Percentiles rank a stretch among this genome's conserved stretches.
Evolutionary conservation across 1,140 invertebrate genomes (phyloP).

Genomic region (Ptiloglossa arizonensis): DNA sequence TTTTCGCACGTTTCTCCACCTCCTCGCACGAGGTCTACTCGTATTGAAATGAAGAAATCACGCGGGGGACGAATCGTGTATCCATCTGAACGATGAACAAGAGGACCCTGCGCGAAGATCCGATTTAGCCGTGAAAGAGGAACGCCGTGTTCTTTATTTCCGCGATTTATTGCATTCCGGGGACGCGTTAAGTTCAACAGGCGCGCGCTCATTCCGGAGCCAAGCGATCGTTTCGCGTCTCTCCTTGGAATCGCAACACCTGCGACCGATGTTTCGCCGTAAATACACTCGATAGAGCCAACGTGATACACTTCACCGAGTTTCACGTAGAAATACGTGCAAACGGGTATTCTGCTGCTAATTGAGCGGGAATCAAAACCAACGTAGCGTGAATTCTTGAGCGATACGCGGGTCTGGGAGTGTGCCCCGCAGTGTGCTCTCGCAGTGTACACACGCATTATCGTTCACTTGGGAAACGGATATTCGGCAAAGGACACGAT

Average conservation of each 20-base stretch:
- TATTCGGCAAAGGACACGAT: not conserved
- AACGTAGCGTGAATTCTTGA: slow-evolving; percentile 39
- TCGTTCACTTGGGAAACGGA: not conserved
- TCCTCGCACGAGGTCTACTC: too few species aligned
- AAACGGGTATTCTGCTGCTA: slow-evolving; percentile 6
- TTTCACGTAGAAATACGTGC: not conserved
- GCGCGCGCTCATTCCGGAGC: not conserved
- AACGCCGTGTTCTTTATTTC: not conserved
- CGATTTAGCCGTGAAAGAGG: slow-evolving; percentile 3
- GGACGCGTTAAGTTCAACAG: not conserved
- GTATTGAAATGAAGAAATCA: too few species aligned
- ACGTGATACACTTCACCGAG: not conserved
- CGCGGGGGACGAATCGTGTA: not conserved
- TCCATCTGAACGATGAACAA: not conserved
- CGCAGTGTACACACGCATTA: too few species aligned
- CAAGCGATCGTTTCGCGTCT: not conserved
- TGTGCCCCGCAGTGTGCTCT: not conserved
- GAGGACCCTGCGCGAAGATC: not conserved
- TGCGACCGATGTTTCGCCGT: slow-evolving; percentile 9
- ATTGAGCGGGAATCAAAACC: slow-evolving; percentile 11
- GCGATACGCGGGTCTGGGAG: not conserved
- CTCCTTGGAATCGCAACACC: slow-evolving; percentile 3
- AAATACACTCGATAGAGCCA: not conserved
- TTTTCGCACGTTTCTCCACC: too few species aligned
- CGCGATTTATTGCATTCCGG: not conserved